These are phyloP conservation scores for Nesometra sesokonis DNA, from an alignment of 35 echinoderm and acorn worm genomes.

Conservation along the genomic window DNA sequence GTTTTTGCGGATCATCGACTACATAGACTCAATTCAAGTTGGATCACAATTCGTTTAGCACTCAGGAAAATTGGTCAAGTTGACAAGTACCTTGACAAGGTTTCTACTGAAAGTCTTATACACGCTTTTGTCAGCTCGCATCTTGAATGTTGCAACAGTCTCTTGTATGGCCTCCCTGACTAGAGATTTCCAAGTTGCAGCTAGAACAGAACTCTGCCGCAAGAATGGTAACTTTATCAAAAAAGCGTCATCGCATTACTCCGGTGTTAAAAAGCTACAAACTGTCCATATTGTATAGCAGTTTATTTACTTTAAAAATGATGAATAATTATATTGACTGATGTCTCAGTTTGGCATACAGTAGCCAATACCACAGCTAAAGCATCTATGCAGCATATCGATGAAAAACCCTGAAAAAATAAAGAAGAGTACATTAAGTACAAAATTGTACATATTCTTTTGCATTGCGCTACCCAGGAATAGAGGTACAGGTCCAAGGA, in stretches of 20 bases:
- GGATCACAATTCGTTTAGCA: background rate
- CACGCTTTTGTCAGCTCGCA: background rate
- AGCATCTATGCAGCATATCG: too few relatives aligned
- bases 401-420: too few relatives aligned
- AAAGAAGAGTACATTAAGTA: too few relatives aligned
- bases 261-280: background rate
- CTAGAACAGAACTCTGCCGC: constrained; percentile 22
- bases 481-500: too few relatives aligned
- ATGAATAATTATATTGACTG: too few relatives aligned
- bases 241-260: constrained; percentile 11
- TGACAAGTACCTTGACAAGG: constrained; percentile 6
- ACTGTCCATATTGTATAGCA: too few relatives aligned
- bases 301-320: too few relatives aligned
- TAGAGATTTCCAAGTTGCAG: constrained; percentile 4
- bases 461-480: too few relatives aligned
- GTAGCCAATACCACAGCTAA: too few relatives aligned
- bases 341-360: too few relatives aligned
- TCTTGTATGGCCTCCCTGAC: constrained; percentile 13
- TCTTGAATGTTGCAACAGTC: constrained; percentile 14
- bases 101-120: background rate
- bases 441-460: too few relatives aligned
- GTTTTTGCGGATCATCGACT: background rate
- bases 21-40: background rate
- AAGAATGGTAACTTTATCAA: constrained; percentile 4
- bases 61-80: constrained; percentile 2